These are phyloP conservation scores for Aphodius sticticus DNA, from an alignment of 2,888 invertebrate species.

Conservation along the genomic window DNA sequence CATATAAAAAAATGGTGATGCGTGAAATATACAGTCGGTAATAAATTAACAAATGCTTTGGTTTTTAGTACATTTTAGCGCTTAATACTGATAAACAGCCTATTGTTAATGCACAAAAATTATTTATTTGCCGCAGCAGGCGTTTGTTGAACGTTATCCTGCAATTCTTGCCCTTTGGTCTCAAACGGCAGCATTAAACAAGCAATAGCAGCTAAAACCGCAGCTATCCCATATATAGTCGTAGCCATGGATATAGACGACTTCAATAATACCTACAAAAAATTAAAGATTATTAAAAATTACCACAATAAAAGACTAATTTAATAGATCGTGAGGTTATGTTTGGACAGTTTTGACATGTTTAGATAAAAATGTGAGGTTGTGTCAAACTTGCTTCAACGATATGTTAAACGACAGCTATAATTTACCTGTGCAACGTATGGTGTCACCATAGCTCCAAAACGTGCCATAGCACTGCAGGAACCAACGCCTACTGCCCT, in stretches of 20 bases:
- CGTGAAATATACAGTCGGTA: not conserved
- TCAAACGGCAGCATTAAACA: conserved; percentile 86
- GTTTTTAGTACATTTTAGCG: not conserved
- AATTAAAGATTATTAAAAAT: conserved; percentile 29
- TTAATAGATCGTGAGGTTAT: not conserved
- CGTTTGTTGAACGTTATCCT: conserved; percentile 61
- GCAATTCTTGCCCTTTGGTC: conserved; percentile 78
- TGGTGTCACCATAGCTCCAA: conserved; percentile 94
- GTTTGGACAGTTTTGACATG: too few species aligned
- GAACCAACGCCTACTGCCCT: conserved; percentile 92
- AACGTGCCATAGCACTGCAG: conserved; percentile 88
- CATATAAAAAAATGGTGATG: not conserved
- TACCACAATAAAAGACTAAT: not conserved
- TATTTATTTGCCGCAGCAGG: not conserved
- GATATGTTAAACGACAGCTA: not conserved
- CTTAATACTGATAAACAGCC: not conserved
- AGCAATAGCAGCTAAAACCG: conserved; percentile 77
- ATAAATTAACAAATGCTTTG: not conserved
- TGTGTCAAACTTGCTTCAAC: too few species aligned
- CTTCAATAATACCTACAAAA: conserved; percentile 74
- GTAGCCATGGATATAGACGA: conserved; percentile 77
- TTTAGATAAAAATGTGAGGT: not conserved
- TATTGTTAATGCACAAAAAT: not conserved
- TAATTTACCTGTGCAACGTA: conserved; percentile 87
- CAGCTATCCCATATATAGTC: conserved; percentile 79